Base-by-base conservation (phyloP, 1,140 invertebrate genomes). In the Hypothenemus hampei region DNA sequence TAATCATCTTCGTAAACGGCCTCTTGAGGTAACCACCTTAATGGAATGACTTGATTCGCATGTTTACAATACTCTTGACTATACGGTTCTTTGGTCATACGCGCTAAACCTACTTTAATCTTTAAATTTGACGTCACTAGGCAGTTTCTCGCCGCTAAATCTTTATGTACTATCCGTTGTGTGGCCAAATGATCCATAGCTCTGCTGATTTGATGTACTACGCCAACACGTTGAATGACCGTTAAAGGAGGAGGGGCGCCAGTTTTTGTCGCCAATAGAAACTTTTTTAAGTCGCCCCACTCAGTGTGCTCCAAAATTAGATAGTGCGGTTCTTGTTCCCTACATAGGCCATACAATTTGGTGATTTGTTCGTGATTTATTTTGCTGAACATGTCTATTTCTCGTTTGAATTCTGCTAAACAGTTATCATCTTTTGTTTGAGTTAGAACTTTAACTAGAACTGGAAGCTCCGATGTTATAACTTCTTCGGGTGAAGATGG, bases 231-330 rank as follows among this genome's bases (percentile, higher is more conserved):
- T 72, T 94, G 90, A 7, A 79, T 72, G 0, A 81, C 75, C 1
- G 81, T 81, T 0, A 93, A 70, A 19, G 84, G 81, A 0, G 83
- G 80, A 3, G 81, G 77, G 19, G 39, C 62, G 3, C 63, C 70
- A 64, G 65, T 65, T 56, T 68, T 58, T 0, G 91, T 93, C 3
- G 92, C 89, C 36, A 91, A 72, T n/a, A 96, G 74, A 72, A 94
- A 95, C 68, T 91, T 91, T 62, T 95, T 96, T 43, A 95, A 74
- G 70, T 95, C 92, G n/a, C 92, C 93, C 92, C 92, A 95, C 66
- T 96, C 93, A 18, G 89, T 93, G 66, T 93, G 90, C 67, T 96
- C 91, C 4, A 93, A 72, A 11, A 97, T 82, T 80, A 96, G 84
- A 65, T 86, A 91, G 67, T 93, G 87, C 0, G 91, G 91, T 56